Conservation (phyloP, 2,113 vertebrate species). For the Uropsilus gracilis region DNA sequence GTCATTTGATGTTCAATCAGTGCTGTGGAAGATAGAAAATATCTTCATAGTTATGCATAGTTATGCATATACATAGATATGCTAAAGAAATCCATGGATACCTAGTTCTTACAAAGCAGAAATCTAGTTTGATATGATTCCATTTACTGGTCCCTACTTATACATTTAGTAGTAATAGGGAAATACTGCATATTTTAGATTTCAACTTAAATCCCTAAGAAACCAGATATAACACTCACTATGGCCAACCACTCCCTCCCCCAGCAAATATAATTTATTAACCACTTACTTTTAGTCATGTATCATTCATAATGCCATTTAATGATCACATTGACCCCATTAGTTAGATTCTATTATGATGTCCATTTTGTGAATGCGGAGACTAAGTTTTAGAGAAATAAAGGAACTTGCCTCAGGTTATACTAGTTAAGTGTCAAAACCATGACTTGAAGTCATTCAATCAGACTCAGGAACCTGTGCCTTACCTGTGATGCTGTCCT, state of each 20-base stretch:
- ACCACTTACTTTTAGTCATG: neutral
- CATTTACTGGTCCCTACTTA: neutral
- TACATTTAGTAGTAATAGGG: neutral
- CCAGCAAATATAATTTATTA: conserved; percentile 3
- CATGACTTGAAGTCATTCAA: neutral
- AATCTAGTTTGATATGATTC: neutral
- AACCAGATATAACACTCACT: neutral
- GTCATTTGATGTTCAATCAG: neutral
- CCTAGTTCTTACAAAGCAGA: neutral
- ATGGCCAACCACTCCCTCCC: neutral
- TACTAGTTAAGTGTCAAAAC: neutral
- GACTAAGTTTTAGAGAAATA: neutral
- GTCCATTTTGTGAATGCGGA: neutral
- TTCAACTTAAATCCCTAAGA: neutral
- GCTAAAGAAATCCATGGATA: neutral
- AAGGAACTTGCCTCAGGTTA: neutral
- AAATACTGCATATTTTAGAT: conserved; percentile 46
- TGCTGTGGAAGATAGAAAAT: neutral
- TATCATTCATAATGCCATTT: conserved; percentile 3
- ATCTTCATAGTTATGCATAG: neutral
- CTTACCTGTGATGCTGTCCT: neutral
- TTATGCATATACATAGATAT: neutral
- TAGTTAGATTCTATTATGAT: conserved; percentile 15
- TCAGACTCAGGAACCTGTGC: neutral
- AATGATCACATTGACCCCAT: neutral